Evolutionary conservation across 1,140 invertebrate genomes (phyloP), one percentile per base, ranked within the genome.

Genomic region (Procambarus clarkii): DNA sequence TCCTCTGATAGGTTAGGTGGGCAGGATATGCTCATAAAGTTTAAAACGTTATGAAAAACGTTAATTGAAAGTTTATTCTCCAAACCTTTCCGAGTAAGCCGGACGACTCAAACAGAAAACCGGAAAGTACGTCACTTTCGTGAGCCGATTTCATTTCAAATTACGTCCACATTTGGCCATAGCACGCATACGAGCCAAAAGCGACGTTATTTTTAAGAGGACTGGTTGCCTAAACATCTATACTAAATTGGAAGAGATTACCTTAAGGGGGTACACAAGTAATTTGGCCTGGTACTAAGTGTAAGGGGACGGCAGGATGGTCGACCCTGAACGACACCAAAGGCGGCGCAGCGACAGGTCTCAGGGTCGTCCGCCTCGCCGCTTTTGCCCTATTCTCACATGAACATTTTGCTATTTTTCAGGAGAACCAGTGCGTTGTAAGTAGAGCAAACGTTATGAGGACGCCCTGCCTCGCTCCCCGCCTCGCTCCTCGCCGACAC

Each of bases 321-420:
- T 24, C 69, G 69, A 74, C 69, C 69, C 69, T 74, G 69, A 9
- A 24, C n/a, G 24, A 11, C 69, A 74, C 7, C 7, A 4, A 74
- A 8, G 2, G 71, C 21, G 84, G 48, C 48, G 74, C 71, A 46
- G 50, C 50, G 76, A 21, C 76, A 21, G 15, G 74, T 71, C 76
- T 44, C 76, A 45, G 84, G 84, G 84, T 86, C 84, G 71, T 44
- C 69, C 50, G 48, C 24, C 84, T 77, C 11, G 84, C 46, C 21
- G 5, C 74, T 24, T 74, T 77, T 21, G 24, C 15, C 58, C 58
- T 21, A 50, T 50, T 88, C 86, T 88, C 86, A 88, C 86, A 50
- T 81, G 78, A 50, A 74, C 54, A 88, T 88, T 88, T 88, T 88
- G 79, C 71, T 88, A 82, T 81, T 88, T 88, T 88, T 88, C 86